Evolutionary conservation across 2,113 vertebrate genomes (phyloP).

Genomic region (Bucco capensis): DNA sequence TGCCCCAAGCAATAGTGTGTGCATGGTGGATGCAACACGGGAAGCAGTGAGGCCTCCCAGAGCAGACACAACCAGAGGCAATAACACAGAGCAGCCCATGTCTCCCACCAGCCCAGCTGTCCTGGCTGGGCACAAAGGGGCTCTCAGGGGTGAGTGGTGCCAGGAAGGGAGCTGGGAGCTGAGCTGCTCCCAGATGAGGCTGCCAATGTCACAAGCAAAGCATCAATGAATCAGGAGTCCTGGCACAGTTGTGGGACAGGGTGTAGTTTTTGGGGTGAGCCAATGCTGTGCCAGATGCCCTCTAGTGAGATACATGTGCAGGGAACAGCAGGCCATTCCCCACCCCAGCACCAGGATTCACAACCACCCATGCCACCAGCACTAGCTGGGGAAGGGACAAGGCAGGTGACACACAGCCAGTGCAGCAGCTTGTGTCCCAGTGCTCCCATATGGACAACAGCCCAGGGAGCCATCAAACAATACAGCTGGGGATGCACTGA

Average conservation of each 20-base stretch:
- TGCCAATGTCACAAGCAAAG: not conserved
- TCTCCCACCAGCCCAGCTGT: not conserved
- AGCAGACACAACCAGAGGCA: not conserved
- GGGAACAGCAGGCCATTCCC: not conserved
- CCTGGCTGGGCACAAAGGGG: not conserved
- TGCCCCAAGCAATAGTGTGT: not conserved
- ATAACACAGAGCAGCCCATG: not conserved
- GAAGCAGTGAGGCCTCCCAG: not conserved
- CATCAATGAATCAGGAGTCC: rapidly evolving
- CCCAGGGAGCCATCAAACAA: not conserved
- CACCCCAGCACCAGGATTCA: not conserved
- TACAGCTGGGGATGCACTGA: not conserved
- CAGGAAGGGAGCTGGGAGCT: not conserved
- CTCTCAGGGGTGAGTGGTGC: rapidly evolving
- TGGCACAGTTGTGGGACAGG: not conserved
- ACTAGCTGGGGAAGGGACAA: not conserved
- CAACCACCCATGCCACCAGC: no score
- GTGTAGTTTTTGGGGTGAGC: not conserved
- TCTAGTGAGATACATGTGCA: rapidly evolving
- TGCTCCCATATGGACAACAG: not conserved
- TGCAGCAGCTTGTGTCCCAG: not conserved
- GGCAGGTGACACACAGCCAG: not conserved
- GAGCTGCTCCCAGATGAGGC: not conserved
- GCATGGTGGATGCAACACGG: rapidly evolving
- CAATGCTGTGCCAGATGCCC: no score